Conservation (phyloP, 2,888 invertebrate species). For the Trichogramma evanescens region DNA sequence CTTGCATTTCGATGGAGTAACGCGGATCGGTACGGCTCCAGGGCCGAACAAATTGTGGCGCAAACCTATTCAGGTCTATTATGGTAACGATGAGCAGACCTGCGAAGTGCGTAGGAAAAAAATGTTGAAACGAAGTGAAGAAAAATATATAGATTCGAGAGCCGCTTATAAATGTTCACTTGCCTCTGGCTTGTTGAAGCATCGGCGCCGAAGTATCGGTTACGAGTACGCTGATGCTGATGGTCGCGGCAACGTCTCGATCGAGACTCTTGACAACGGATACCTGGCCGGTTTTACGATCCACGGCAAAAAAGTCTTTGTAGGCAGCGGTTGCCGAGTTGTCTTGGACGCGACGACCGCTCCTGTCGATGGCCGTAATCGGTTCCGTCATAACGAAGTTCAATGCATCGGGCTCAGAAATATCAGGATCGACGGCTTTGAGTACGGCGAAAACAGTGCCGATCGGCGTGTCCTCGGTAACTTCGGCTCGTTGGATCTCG, state of each 20-base stretch:
- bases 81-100: slow-evolving; percentile 59
- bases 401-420: slow-evolving; percentile 61
- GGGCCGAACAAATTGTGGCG: slow-evolving; percentile 61
- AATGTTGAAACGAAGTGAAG: not conserved
- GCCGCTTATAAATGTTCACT: not conserved
- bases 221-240: slow-evolving; percentile 72
- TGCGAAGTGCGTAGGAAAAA: slow-evolving; percentile 29
- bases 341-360: slow-evolving; percentile 64
- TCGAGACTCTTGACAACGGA: slow-evolving; percentile 58
- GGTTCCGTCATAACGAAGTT: slow-evolving; percentile 61
- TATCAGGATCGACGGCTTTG: slow-evolving; percentile 74
- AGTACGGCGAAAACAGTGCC: slow-evolving; percentile 67
- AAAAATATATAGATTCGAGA: not conserved
- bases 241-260: slow-evolving; percentile 64
- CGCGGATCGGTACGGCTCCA: slow-evolving; percentile 63
- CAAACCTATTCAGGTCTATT: slow-evolving; percentile 55
- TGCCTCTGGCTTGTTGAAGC: slow-evolving; percentile 71
- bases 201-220: slow-evolving; percentile 74
- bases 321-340: slow-evolving; percentile 36
- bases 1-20: slow-evolving; percentile 63
- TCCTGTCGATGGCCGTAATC: slow-evolving; percentile 74
- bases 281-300: slow-evolving; percentile 58
- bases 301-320: slow-evolving; percentile 62
- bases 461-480: slow-evolving; percentile 68
- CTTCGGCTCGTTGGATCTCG: slow-evolving; percentile 69